Percentiles rank a stretch among this genome's conserved stretches.
Conservation (phyloP, 2,888 invertebrate species). For the Nysson spinosus region DNA sequence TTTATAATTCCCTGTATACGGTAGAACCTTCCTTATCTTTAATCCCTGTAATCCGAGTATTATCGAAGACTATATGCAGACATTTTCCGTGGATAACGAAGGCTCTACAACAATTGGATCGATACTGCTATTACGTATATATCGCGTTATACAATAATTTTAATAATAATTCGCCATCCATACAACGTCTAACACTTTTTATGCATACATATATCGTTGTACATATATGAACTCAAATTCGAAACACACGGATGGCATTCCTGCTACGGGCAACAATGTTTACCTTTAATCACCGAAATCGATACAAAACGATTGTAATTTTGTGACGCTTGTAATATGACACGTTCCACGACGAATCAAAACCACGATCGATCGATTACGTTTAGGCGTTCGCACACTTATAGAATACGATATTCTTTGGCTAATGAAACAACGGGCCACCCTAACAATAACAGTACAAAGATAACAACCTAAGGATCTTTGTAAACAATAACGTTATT, state of each 20-base stretch:
- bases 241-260: conserved; percentile 1
- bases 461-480: conserved; percentile 37
- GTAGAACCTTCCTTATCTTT: too few relatives aligned
- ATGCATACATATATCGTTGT: conserved; percentile 7
- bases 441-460: conserved; percentile 46
- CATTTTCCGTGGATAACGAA: too few relatives aligned
- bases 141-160: conserved; percentile 5
- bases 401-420: conserved; percentile 40
- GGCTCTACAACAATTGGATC: too few relatives aligned
- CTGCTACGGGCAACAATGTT: not conserved
- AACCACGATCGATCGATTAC: conserved; percentile 31
- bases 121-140: too few relatives aligned
- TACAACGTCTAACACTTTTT: conserved; percentile 12
- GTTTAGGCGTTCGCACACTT: not conserved
- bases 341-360: conserved; percentile 13
- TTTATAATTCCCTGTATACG: too few relatives aligned
- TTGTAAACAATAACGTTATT: conserved; percentile 42
- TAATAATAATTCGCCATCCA: conserved; percentile 7
- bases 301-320: conserved; percentile 5
- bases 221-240: conserved; percentile 15
- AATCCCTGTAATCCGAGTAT: not conserved
- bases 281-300: conserved; percentile 5
- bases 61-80: not conserved
- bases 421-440: conserved; percentile 43
- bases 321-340: conserved; percentile 18